These are phyloP conservation scores for Cephus sareptanus DNA, from an alignment of 2,888 invertebrate genomes.

Conservation along the genomic window DNA sequence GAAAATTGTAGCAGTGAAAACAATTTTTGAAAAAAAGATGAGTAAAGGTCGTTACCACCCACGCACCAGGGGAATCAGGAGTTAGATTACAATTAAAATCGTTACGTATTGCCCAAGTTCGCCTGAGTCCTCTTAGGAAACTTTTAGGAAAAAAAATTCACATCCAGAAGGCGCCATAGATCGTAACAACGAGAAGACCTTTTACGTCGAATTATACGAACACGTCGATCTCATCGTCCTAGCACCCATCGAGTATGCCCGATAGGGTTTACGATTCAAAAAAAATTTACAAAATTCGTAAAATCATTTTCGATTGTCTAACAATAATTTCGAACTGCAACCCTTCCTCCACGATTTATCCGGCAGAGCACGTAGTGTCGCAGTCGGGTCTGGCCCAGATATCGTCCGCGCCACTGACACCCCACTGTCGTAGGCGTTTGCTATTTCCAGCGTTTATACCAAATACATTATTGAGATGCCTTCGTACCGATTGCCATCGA, in stretches of 20 bases:
- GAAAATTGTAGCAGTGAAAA: not conserved
- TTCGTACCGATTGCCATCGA: not conserved
- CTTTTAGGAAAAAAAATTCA: too few species aligned
- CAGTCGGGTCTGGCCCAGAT: conserved; percentile 59
- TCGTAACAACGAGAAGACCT: too few species aligned
- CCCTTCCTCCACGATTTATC: conserved; percentile 23
- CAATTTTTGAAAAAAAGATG: not conserved
- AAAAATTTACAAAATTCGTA: not conserved
- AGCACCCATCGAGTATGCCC: too few species aligned
- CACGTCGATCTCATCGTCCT: too few species aligned
- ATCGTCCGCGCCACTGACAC: conserved; percentile 42
- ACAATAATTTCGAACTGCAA: not conserved
- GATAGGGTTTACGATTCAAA: too few species aligned
- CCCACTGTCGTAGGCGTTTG: not conserved
- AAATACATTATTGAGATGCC: not conserved
- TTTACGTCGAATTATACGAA: too few species aligned
- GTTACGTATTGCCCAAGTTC: not conserved
- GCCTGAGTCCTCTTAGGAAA: too few species aligned
- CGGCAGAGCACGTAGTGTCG: conserved; percentile 56
- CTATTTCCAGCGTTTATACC: not conserved
- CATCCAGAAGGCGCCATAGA: too few species aligned
- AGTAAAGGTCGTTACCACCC: not conserved
- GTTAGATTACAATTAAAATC: not conserved
- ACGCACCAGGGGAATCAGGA: too few species aligned
- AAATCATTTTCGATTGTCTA: not conserved